These are phyloP conservation scores for Cepaea hortensis DNA, from an alignment of 2,888 invertebrate species.

Conservation along the genomic window DNA sequence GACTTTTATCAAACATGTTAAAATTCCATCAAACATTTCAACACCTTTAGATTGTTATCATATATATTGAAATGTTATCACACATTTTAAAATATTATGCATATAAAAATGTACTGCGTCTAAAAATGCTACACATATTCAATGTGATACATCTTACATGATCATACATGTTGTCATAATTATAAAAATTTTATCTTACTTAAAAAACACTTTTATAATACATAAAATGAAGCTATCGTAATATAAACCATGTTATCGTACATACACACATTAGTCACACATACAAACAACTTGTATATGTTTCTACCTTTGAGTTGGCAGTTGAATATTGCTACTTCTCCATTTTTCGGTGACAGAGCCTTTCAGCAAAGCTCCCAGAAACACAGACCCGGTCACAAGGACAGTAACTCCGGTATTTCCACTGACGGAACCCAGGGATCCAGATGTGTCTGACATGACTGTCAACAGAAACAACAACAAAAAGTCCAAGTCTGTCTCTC, in stretches of 20 bases:
- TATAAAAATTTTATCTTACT: too few relatives aligned
- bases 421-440: conserved; percentile 56
- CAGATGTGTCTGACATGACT: conserved; percentile 57
- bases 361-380: conserved; percentile 67
- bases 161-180: too few relatives aligned
- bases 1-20: too few relatives aligned
- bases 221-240: not conserved
- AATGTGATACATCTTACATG: too few relatives aligned
- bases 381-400: conserved; percentile 63
- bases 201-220: not conserved
- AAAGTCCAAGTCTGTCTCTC: too few relatives aligned
- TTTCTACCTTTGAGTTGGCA: conserved; percentile 50
- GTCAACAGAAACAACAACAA: not conserved
- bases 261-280: not conserved
- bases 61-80: too few relatives aligned
- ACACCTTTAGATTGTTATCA: too few relatives aligned
- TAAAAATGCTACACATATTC: too few relatives aligned
- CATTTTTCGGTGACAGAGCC: conserved; percentile 67
- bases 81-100: too few relatives aligned
- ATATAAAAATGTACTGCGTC: too few relatives aligned
- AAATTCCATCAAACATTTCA: too few relatives aligned
- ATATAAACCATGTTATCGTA: not conserved
- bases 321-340: conserved; percentile 56
- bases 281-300: not conserved
- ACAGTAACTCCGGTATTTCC: conserved; percentile 63